Conservation (phyloP, 2,797 vertebrate genomes). For the Gastrophryne carolinensis region DNA sequence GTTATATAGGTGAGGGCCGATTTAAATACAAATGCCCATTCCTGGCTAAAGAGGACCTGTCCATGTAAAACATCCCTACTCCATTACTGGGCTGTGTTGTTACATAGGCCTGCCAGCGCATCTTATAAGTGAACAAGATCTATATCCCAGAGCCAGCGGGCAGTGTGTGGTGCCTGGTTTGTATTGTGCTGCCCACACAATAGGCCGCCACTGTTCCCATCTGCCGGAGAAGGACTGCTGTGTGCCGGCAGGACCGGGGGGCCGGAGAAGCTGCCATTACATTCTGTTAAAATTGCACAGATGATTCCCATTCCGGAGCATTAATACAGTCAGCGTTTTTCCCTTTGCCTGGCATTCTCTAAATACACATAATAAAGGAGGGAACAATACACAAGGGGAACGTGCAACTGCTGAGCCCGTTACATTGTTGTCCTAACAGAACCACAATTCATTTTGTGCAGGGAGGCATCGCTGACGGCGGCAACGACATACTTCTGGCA, state of each 20-base stretch:
- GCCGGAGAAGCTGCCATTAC: conserved; percentile 62
- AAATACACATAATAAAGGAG: conserved; percentile 70
- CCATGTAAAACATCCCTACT: neutral
- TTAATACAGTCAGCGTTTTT: conserved; percentile 67
- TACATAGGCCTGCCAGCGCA: neutral
- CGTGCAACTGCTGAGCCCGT: conserved; percentile 63
- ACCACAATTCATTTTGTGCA: conserved; percentile 49
- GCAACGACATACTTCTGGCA: conserved; percentile 1
- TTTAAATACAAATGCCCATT: too few relatives aligned
- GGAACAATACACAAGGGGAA: conserved; percentile 65
- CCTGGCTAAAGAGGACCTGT: neutral
- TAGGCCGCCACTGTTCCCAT: conserved; percentile 1
- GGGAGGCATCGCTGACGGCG: conserved; percentile 16
- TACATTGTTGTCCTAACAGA: conserved; percentile 65
- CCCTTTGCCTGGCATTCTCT: conserved; percentile 64
- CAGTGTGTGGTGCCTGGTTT: conserved; percentile 27
- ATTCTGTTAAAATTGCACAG: conserved; percentile 67
- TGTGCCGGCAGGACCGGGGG: neutral
- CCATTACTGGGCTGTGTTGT: neutral
- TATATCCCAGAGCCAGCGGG: neutral
- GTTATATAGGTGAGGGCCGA: too few relatives aligned
- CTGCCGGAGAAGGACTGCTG: neutral
- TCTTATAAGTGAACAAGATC: neutral
- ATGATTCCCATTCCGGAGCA: conserved; percentile 71
- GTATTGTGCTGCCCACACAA: conserved; percentile 37